phyloP scores from a whole-genome alignment of 2,797 vertebrate species.

The Pantherophis vulpinus region DNA sequence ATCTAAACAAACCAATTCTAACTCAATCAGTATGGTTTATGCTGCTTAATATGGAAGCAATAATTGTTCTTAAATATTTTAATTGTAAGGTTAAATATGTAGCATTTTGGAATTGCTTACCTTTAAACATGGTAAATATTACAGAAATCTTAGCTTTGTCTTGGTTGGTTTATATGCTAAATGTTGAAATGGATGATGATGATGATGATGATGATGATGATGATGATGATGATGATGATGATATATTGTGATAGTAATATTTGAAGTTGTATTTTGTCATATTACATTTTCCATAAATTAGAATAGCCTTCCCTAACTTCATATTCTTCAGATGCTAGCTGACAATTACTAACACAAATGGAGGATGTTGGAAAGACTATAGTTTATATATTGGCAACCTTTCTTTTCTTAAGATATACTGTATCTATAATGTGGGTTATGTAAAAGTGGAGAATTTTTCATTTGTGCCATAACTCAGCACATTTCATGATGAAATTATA shows the following conservation, averaged over 20 bases:
- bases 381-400: not conserved
- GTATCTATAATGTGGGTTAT: not conserved
- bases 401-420: not conserved
- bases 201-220: too few relatives aligned
- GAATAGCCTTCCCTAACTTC: not conserved
- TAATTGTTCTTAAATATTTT: not conserved
- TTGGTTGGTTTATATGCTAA: not conserved
- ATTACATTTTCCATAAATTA: not conserved
- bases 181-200: not conserved
- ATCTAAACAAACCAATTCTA: not conserved
- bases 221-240: not conserved
- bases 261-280: not conserved
- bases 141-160: not conserved
- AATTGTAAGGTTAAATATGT: not conserved
- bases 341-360: not conserved
- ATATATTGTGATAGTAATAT: not conserved
- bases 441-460: not conserved
- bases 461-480: not conserved
- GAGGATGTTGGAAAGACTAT: not conserved
- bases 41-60: not conserved
- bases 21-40: too few relatives aligned
- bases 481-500: not conserved
- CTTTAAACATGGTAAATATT: not conserved
- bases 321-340: not conserved
- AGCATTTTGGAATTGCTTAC: not conserved